Evolutionary conservation across 2,113 vertebrate genomes (phyloP).

Genomic region (Neotragus pygmaeus): DNA sequence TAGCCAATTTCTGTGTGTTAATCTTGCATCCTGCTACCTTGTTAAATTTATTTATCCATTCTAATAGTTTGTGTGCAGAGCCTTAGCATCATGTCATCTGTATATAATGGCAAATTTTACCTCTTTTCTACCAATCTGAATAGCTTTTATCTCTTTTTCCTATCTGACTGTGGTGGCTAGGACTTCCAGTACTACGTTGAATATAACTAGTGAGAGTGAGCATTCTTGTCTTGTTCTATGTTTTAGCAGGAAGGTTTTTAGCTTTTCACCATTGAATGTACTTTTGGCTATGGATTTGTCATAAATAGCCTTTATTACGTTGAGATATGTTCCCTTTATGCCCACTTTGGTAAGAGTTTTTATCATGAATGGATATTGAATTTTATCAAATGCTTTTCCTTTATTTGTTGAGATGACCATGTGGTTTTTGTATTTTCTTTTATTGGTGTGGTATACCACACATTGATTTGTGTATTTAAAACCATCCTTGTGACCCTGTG

Average conservation of each 20-base stretch:
- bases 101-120: neutral
- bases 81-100: neutral
- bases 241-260: neutral
- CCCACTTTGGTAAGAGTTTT: neutral
- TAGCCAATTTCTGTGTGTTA: neutral
- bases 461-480: neutral
- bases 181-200: neutral
- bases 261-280: neutral
- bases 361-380: neutral
- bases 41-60: neutral
- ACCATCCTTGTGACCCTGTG: neutral
- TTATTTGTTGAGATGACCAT: neutral
- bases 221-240: neutral
- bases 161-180: neutral
- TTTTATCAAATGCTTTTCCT: neutral
- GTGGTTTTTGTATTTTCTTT: neutral
- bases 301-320: neutral
- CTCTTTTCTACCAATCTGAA: neutral
- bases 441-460: neutral
- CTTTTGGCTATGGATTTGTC: neutral
- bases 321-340: neutral
- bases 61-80: neutral
- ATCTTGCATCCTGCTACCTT: neutral
- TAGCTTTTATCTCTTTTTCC: neutral
- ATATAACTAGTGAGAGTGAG: neutral